Percentiles rank a stretch among this genome's conserved stretches.
Evolutionary conservation across 53 echinoderm and acorn worm species (phyloP).

Genomic region (Holothuria scabra): DNA sequence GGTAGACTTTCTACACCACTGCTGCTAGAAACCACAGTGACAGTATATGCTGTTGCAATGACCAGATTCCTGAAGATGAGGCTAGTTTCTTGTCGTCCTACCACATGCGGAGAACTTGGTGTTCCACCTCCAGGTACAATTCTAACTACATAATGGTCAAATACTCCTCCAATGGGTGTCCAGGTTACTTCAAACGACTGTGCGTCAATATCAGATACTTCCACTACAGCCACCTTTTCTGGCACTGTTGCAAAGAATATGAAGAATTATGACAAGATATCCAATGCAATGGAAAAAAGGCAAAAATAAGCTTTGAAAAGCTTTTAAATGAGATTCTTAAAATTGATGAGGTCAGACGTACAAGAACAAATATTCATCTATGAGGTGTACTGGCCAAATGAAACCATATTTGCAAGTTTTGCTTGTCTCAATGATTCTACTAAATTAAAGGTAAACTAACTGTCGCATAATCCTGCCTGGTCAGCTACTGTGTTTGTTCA

Average conservation of each 20-base stretch:
- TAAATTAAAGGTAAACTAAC: too few species aligned
- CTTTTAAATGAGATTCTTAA: too few species aligned
- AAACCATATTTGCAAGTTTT: too few species aligned
- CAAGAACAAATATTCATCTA: too few species aligned
- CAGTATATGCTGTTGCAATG: conserved; percentile 60
- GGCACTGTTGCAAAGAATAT: not conserved
- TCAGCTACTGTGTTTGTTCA: too few species aligned
- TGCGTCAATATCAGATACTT: not conserved
- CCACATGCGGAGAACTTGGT: conserved; percentile 44
- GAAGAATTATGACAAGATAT: too few species aligned
- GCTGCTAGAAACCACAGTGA: conserved; percentile 48
- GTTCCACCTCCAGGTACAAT: conserved; percentile 52
- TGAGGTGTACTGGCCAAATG: too few species aligned
- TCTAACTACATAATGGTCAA: conserved; percentile 51
- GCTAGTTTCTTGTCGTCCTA: not conserved
- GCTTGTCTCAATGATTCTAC: too few species aligned
- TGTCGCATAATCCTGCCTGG: too few species aligned
- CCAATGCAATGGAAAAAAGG: too few species aligned
- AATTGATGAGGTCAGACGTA: too few species aligned
- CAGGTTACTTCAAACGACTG: conserved; percentile 49
- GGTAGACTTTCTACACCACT: not conserved
- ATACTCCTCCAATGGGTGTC: conserved; percentile 53
- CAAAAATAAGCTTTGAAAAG: not conserved
- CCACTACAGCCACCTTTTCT: conserved; percentile 6
- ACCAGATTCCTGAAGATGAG: conserved; percentile 47